These are phyloP conservation scores for Macrotus californicus DNA, from an alignment of 2,113 vertebrate species.

Conservation along the genomic window DNA sequence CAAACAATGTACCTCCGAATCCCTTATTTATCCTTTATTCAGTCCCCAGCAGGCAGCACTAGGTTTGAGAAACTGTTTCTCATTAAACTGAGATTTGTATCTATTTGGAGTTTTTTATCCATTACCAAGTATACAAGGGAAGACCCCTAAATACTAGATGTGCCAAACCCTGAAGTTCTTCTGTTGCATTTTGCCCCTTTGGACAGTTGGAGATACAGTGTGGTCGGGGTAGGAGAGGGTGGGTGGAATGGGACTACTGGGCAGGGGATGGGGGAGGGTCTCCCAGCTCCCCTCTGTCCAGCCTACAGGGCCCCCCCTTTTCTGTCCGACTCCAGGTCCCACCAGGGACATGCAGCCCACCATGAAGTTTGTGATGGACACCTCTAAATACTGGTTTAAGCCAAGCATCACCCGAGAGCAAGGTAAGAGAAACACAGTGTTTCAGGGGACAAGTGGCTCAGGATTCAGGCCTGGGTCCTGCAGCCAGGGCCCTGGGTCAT, in stretches of 20 bases:
- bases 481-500: not conserved
- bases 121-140: slow-evolving; percentile 5
- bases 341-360: slow-evolving; percentile 81
- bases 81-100: slow-evolving; percentile 25
- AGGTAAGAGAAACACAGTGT: slow-evolving; percentile 74
- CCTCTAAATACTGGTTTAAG: slow-evolving; percentile 92
- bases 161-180: not conserved
- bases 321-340: slow-evolving; percentile 68
- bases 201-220: not conserved
- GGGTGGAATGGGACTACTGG: not conserved
- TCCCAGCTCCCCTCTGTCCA: not conserved
- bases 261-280: not conserved
- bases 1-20: not conserved
- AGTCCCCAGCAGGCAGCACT: not conserved
- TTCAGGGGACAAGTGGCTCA: not conserved
- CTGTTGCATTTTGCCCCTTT: not conserved
- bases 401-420: slow-evolving; percentile 87
- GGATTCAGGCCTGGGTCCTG: not conserved
- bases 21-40: not conserved
- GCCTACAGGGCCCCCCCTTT: not conserved
- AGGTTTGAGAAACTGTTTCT: not conserved
- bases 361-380: slow-evolving; percentile 98
- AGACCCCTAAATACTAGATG: not conserved
- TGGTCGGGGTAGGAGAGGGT: not conserved
- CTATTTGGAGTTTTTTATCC: not conserved